Base-by-base conservation (phyloP, 2,888 invertebrate genomes). In the Drosophila neonasuta region DNA sequence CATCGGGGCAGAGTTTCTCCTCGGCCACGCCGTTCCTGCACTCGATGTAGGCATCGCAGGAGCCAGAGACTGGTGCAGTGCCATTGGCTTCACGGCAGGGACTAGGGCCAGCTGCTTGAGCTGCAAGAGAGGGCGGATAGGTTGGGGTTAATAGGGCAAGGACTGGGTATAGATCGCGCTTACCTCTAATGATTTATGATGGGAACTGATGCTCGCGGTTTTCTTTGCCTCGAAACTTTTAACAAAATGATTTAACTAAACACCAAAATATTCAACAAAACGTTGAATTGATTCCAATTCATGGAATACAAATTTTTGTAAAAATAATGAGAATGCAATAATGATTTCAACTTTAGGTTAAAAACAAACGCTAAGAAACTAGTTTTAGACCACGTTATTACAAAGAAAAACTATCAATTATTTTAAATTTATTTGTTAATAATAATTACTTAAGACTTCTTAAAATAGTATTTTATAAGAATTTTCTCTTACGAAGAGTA, bases 1-100 rank as follows among this genome's bases (percentile, higher is more conserved):
- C 97, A 85, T 97, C 97, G 0, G 96, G 95, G 74, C 97, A 97
- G 3, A 94, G 89, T 83, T 95, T 95, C 88, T 96, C 94, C 88
- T 95, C 94, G 0, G 94, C 92, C 4, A 94, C 93, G 15, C 96
- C 96, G 77, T 97, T 93, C 69, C 92, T 90, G 88, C 95, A 95
- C 87, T 95, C 94, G 61, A 94, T 91, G 85, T 95, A 95, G 79
- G 93, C 93, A 85, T 96, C 96, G 84, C 96, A 96, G 87, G 95
- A 94, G 9, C 93, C 93, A 0, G 93, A 88, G 0, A 94, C 92
- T 0, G 95, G 92, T 78, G 93, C 94, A 8, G 95, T 92, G 52
- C 94, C 95, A 83, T 95, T 95, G 50, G 92, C 93, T 83, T 95
- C 94, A 0, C 93, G 93, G 88, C 96, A 96, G 86, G 51, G 79